Conservation (phyloP, 2,888 invertebrate genomes). For the Ditylenchus weischeri region DNA sequence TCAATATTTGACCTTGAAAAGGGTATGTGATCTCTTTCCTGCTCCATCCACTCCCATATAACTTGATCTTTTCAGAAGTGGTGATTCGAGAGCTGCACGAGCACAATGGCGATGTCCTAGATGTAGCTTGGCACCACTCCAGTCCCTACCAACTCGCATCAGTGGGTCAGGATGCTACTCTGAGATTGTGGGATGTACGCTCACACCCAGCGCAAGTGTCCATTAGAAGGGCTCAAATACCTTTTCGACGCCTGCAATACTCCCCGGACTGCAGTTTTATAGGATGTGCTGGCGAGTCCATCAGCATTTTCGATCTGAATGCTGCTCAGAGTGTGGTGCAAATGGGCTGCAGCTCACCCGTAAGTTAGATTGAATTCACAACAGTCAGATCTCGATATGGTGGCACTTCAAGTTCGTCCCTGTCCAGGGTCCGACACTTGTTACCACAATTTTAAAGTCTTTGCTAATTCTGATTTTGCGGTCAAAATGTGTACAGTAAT, state of each 20-base stretch:
- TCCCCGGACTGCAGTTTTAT: conserved; percentile 31
- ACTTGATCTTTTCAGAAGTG: conserved; percentile 1
- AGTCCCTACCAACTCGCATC: conserved; percentile 30
- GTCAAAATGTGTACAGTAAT: too few relatives aligned
- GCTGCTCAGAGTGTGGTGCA: conserved; percentile 22
- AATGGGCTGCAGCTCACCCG: conserved; percentile 19
- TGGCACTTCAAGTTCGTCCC: not conserved
- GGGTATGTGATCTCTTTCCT: conserved; percentile 18
- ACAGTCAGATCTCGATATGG: too few relatives aligned
- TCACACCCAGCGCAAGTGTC: conserved; percentile 27
- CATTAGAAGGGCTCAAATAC: conserved; percentile 17
- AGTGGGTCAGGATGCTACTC: conserved; percentile 24
- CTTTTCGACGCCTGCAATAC: conserved; percentile 24
- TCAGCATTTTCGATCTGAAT: conserved; percentile 23
- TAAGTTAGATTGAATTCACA: not conserved
- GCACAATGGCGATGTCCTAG: conserved; percentile 27
- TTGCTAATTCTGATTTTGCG: too few relatives aligned
- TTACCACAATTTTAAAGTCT: too few relatives aligned
- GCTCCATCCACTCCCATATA: not conserved
- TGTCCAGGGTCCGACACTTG: too few relatives aligned
- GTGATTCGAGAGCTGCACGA: conserved; percentile 29
- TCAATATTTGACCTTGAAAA: conserved; percentile 30
- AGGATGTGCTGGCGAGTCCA: conserved; percentile 26
- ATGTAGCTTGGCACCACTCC: conserved; percentile 27
- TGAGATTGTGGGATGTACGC: conserved; percentile 26